Conservation (phyloP, 2,888 invertebrate genomes). For the Cosmia trapezina region DNA sequence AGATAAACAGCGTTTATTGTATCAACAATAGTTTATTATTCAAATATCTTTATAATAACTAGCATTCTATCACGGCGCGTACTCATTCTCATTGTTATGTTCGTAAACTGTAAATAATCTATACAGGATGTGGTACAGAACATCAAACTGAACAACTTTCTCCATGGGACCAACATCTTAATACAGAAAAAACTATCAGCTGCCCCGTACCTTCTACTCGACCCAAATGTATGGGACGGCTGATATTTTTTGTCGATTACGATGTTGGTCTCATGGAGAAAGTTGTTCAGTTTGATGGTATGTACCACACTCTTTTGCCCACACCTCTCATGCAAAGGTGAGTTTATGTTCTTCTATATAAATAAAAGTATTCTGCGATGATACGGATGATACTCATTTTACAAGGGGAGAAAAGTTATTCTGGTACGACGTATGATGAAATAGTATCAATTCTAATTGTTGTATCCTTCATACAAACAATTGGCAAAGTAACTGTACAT, state of each 20-base stretch:
- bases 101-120: not conserved
- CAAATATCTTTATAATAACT: slow-evolving; percentile 6
- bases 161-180: too few relatives aligned
- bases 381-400: not conserved
- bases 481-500: slow-evolving; percentile 9
- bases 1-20: not conserved
- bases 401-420: not conserved
- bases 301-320: too few relatives aligned
- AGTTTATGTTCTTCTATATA: too few relatives aligned
- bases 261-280: too few relatives aligned
- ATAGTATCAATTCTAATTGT: not conserved
- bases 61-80: slow-evolving; percentile 7
- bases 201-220: too few relatives aligned
- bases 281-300: too few relatives aligned
- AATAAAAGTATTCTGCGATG: not conserved
- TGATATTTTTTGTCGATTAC: too few relatives aligned
- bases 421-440: not conserved
- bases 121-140: too few relatives aligned
- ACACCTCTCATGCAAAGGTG: too few relatives aligned
- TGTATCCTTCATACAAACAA: not conserved
- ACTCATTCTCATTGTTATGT: not conserved
- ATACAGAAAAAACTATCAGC: too few relatives aligned
- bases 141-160: too few relatives aligned
- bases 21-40: slow-evolving; percentile 16
- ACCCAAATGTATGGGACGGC: too few relatives aligned